These are phyloP conservation scores for Micromesistius poutassou DNA, from an alignment of 2,797 vertebrate genomes.

Conservation along the genomic window DNA sequence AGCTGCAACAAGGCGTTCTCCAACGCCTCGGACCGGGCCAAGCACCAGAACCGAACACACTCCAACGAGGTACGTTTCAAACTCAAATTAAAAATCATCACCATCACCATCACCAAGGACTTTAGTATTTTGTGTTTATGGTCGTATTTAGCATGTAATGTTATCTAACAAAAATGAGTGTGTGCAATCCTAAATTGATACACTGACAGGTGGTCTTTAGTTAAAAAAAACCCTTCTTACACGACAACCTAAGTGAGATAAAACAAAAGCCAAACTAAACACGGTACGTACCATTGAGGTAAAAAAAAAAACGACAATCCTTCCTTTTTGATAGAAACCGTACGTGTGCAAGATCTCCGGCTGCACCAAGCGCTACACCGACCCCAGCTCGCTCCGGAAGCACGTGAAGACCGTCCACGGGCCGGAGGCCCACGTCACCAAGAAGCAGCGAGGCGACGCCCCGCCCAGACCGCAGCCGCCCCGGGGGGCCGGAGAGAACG, in stretches of 20 bases:
- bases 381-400: slow-evolving; percentile 97
- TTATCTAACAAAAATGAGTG: background rate
- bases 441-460: slow-evolving; percentile 88
- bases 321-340: slow-evolving; percentile 81
- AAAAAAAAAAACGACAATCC: background rate
- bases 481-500: slow-evolving; percentile 85
- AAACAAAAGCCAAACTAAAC: background rate
- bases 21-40: slow-evolving; percentile 96
- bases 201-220: background rate
- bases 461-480: slow-evolving; percentile 78
- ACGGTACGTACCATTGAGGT: background rate
- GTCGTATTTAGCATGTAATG: background rate
- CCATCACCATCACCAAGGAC: background rate
- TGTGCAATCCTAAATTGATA: background rate
- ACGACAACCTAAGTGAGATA: background rate
- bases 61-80: slow-evolving; percentile 89
- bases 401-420: slow-evolving; percentile 97
- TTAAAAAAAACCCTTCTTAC: background rate
- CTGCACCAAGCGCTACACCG: slow-evolving; percentile 96
- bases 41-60: slow-evolving; percentile 99
- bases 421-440: slow-evolving; percentile 96
- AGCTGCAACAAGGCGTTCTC: slow-evolving; percentile 99
- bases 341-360: slow-evolving; percentile 97
- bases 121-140: background rate
- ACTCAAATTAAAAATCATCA: background rate